Percentiles rank a stretch among this genome's conserved stretches.
Evolutionary conservation across 2,888 invertebrate genomes (phyloP).

Genomic region (Rugalucina vietnamica): DNA sequence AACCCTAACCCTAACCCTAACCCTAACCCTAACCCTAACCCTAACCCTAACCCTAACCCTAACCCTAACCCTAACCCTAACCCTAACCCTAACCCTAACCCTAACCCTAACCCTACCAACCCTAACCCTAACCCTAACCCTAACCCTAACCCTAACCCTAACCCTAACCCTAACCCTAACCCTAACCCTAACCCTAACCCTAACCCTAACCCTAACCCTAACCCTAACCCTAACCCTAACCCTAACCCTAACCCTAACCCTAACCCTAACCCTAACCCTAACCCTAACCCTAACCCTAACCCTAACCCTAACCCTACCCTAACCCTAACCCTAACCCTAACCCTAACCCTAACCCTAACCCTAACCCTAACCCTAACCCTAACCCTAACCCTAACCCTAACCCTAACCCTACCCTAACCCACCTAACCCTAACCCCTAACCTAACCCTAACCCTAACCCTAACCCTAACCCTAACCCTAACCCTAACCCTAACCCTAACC

Average conservation of each 20-base stretch:
- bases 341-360: conserved; percentile 23
- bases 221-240: conserved; percentile 15
- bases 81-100: conserved; percentile 2
- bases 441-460: conserved; percentile 3
- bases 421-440: conserved; percentile 8
- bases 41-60: conserved; percentile 11
- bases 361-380: conserved; percentile 16
- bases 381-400: conserved; percentile 24
- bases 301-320: conserved; percentile 30
- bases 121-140: conserved; percentile 12
- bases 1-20: background rate
- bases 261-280: conserved; percentile 33
- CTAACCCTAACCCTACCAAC: conserved; percentile 21
- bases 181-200: conserved; percentile 20
- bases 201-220: conserved; percentile 15
- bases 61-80: conserved; percentile 9
- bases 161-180: conserved; percentile 19
- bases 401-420: conserved; percentile 7
- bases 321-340: conserved; percentile 29
- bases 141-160: conserved; percentile 3
- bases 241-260: conserved; percentile 31
- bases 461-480: background rate
- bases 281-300: conserved; percentile 29
- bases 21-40: conserved; percentile 30
- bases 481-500: conserved; percentile 17